Conservation (phyloP, 2,888 invertebrate genomes). For the Netelia inedita region DNA sequence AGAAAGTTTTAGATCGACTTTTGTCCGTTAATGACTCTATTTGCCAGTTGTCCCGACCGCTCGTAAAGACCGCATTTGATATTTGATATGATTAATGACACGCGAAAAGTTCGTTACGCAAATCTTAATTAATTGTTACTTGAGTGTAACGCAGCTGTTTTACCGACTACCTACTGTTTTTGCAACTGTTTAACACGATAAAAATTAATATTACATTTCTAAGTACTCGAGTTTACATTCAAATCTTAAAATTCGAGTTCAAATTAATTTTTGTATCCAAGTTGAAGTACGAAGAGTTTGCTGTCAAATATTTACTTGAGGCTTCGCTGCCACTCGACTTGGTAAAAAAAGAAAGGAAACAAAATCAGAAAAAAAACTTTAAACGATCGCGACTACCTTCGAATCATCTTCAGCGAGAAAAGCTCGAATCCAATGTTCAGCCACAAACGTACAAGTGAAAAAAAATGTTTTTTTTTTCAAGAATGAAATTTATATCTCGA, state of each 20-base stretch:
- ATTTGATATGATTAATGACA: constrained; percentile 71
- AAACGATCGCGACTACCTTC: constrained; percentile 32
- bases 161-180: constrained; percentile 30
- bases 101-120: constrained; percentile 66
- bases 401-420: constrained; percentile 35
- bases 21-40: constrained; percentile 71
- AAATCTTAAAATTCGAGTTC: no score
- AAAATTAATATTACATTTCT: not conserved
- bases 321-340: no score
- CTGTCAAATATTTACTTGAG: no score
- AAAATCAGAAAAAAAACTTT: constrained; percentile 34
- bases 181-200: not conserved
- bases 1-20: constrained; percentile 62
- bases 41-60: constrained; percentile 63
- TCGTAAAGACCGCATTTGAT: constrained; percentile 45
- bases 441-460: constrained; percentile 41
- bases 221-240: not conserved
- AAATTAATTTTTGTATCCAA: no score
- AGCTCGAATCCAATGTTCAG: constrained; percentile 33
- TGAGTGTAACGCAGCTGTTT: constrained; percentile 39
- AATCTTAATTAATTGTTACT: constrained; percentile 40
- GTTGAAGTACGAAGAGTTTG: no score
- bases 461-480: constrained; percentile 37
- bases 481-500: constrained; percentile 45
- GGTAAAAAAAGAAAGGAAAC: not conserved